Conservation (phyloP, 53 echinoderm and acorn worm species). For the Holothuria scabra region DNA sequence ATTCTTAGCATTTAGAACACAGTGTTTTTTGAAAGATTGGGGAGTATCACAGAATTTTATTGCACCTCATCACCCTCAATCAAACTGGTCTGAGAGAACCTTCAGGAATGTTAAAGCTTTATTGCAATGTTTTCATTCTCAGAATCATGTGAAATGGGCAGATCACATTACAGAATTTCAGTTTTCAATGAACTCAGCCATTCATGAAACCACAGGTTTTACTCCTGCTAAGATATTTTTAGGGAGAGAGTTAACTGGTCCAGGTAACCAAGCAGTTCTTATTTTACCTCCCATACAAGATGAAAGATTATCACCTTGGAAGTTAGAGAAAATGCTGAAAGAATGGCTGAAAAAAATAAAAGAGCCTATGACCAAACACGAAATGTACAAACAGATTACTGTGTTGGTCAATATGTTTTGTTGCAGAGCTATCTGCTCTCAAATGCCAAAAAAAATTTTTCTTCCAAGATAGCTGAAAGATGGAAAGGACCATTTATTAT, state of each 20-base stretch:
- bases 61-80: slow-evolving; percentile 68
- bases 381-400: slow-evolving; percentile 32
- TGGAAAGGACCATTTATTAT: slow-evolving; percentile 48
- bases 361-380: slow-evolving; percentile 46
- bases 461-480: slow-evolving; percentile 34
- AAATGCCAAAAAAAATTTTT: too few species aligned
- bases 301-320: not conserved
- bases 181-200: slow-evolving; percentile 53
- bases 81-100: slow-evolving; percentile 64
- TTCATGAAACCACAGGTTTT: slow-evolving; percentile 65
- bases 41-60: slow-evolving; percentile 61
- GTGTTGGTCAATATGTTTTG: slow-evolving; percentile 51
- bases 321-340: not conserved
- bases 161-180: slow-evolving; percentile 61
- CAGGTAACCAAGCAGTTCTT: slow-evolving; percentile 8
- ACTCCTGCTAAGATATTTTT: too few species aligned
- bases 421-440: slow-evolving; percentile 42
- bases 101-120: slow-evolving; percentile 67
- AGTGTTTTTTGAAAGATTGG: slow-evolving; percentile 48
- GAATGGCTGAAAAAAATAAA: slow-evolving; percentile 27
- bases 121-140: slow-evolving; percentile 60
- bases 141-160: too few species aligned
- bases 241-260: too few species aligned
- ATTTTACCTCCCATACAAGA: slow-evolving; percentile 10
- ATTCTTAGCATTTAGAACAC: slow-evolving; percentile 21